Conservation (phyloP, 2,888 invertebrate species). For the Callyntrura sp. region DNA sequence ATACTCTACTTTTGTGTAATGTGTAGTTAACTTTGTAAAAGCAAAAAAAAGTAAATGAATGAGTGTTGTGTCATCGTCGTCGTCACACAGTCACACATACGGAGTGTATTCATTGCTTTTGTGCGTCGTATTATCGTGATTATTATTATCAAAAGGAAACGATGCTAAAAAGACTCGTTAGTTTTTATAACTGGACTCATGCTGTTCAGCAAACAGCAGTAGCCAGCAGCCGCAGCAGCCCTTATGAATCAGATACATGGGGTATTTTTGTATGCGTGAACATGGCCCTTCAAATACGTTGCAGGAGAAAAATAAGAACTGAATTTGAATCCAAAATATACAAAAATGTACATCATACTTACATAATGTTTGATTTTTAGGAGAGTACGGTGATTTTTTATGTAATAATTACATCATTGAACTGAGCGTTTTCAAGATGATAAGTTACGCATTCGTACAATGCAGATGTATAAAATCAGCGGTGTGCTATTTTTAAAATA, state of each 20-base stretch:
- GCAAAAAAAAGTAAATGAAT: conserved; percentile 47
- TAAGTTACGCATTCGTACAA: no score
- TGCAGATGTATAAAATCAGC: no score
- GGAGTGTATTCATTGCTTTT: conserved; percentile 33
- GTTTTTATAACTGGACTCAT: conserved; percentile 67
- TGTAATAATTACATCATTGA: no score
- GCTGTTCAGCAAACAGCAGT: conserved; percentile 51
- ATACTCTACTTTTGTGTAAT: conserved; percentile 64
- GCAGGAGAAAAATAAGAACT: neutral
- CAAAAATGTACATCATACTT: neutral
- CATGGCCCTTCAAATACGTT: neutral
- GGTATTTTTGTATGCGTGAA: neutral
- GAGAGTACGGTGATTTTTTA: no score
- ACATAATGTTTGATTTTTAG: no score
- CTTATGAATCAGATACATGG: no score
- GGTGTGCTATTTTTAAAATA: no score
- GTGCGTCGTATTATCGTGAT: neutral
- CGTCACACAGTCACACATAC: conserved; percentile 26
- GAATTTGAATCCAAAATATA: no score
- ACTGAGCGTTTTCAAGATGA: no score
- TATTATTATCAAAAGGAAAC: conserved; percentile 48
- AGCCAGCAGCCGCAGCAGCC: conserved; percentile 38
- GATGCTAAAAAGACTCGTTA: conserved; percentile 60
- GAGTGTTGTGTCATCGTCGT: conserved; percentile 71
- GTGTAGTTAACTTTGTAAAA: conserved; percentile 58